phyloP scores from a whole-genome alignment of 2,113 vertebrate species.

The Gadus macrocephalus region DNA sequence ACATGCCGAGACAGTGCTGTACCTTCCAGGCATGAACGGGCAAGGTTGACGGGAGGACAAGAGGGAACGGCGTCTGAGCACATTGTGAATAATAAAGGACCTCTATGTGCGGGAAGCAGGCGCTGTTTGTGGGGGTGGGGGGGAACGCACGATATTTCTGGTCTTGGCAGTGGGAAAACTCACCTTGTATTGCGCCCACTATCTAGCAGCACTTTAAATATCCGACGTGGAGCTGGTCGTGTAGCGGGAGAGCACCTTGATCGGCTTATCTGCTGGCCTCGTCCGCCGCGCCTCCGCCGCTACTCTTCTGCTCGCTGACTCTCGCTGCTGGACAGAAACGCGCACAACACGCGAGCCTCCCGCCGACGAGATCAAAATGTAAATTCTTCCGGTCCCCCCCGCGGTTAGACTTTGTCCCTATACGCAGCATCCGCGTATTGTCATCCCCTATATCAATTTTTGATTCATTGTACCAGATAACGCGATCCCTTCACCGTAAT shows the following conservation, averaged over 20 bases:
- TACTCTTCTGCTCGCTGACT: slow-evolving; percentile 34
- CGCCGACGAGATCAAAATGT: slow-evolving; percentile 31
- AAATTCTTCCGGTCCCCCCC: slow-evolving; percentile 9
- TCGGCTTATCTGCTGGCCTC: slow-evolving; percentile 65
- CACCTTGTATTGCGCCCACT: slow-evolving; percentile 55
- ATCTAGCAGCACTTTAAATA: slow-evolving; percentile 40
- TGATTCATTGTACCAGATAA: slow-evolving; percentile 46
- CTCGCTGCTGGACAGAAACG: slow-evolving; percentile 24
- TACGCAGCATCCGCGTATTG: slow-evolving; percentile 46
- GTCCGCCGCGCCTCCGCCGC: slow-evolving; percentile 33
- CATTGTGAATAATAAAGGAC: slow-evolving; percentile 1
- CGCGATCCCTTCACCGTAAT: slow-evolving; percentile 56
- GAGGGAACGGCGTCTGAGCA: not conserved
- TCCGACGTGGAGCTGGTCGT: slow-evolving; percentile 41
- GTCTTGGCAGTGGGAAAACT: slow-evolving; percentile 17
- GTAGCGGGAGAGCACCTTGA: slow-evolving; percentile 64
- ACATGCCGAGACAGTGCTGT: too few species aligned
- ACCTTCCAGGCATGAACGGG: not conserved
- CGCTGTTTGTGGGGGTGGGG: not conserved
- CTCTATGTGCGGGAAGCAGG: not conserved
- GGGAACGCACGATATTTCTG: not conserved
- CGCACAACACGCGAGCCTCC: slow-evolving; percentile 39
- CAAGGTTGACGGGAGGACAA: slow-evolving; percentile 54
- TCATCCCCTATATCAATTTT: slow-evolving; percentile 26
- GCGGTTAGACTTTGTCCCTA: slow-evolving; percentile 55